A percentile compares a stretch with the other conserved stretches of the same genome.
phyloP scores from a whole-genome alignment of 37 sponge, comb jelly and placozoan species.

The Eunapius fragilis region DNA sequence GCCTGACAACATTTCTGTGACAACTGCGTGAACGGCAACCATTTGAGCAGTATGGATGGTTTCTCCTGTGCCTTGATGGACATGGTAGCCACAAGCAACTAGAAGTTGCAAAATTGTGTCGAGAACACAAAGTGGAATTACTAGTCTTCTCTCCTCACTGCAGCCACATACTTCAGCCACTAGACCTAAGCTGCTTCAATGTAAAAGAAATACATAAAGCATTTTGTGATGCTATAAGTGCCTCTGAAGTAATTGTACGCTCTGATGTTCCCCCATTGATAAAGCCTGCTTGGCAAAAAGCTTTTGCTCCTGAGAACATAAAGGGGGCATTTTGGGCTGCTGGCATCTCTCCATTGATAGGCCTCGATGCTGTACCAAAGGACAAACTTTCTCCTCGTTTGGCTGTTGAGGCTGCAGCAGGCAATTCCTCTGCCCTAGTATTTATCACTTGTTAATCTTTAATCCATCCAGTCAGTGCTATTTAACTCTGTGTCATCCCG shows the following conservation, averaged over 20 bases:
- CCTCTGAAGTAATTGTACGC: not conserved
- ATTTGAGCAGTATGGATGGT: not conserved
- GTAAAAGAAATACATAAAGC: not conserved
- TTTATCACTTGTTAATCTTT: no score
- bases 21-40: not conserved
- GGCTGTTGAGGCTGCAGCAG: no score
- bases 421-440: no score
- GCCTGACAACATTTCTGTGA: not conserved
- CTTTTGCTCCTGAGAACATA: no score
- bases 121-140: not conserved
- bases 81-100: not conserved
- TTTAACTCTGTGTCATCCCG: no score
- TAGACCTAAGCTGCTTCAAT: not conserved
- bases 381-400: no score
- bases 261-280: not conserved
- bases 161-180: not conserved
- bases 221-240: not conserved
- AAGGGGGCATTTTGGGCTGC: no score
- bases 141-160: not conserved
- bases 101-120: not conserved
- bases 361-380: no score
- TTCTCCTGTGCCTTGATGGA: not conserved
- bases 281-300: no score
- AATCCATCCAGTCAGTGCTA: no score
- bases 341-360: no score